phyloP scores from a whole-genome alignment of 2,113 vertebrate genomes.

The Hemichromis elongatus region DNA sequence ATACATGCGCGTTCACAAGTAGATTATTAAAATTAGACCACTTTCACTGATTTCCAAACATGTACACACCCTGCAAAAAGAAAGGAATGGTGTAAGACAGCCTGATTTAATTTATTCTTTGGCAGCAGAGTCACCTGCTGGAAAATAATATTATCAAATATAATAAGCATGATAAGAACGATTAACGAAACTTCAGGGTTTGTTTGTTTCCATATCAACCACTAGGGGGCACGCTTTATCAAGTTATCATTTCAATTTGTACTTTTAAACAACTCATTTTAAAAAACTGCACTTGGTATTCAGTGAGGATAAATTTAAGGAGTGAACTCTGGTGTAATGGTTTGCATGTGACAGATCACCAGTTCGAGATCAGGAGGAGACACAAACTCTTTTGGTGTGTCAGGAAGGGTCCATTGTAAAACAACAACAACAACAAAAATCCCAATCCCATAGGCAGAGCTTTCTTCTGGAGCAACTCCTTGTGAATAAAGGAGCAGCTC shows the following conservation, averaged over 20 bases:
- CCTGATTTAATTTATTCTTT: neutral
- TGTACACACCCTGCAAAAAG: neutral
- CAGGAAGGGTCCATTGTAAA: neutral
- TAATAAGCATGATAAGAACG: neutral
- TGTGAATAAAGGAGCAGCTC: neutral
- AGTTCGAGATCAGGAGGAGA: neutral
- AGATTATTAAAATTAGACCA: neutral
- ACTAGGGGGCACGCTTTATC: constrained; percentile 52
- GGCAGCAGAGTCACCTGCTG: neutral
- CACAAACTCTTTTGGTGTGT: neutral
- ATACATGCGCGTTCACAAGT: neutral
- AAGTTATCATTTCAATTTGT: no score
- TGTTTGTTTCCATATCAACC: neutral
- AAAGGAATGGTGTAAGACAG: neutral
- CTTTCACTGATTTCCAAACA: neutral
- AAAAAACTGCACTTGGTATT: neutral
- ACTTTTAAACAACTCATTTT: no score
- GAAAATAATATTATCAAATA: neutral
- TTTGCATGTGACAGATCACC: neutral
- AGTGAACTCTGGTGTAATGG: neutral
- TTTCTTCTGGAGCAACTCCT: neutral
- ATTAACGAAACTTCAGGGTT: neutral
- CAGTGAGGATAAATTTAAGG: neutral
- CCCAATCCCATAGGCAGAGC: neutral
- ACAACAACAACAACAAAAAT: neutral